Evolutionary conservation across 1,140 invertebrate species (phyloP), one percentile per base, ranked within the genome.

Genomic region (Maniola jurtina): DNA sequence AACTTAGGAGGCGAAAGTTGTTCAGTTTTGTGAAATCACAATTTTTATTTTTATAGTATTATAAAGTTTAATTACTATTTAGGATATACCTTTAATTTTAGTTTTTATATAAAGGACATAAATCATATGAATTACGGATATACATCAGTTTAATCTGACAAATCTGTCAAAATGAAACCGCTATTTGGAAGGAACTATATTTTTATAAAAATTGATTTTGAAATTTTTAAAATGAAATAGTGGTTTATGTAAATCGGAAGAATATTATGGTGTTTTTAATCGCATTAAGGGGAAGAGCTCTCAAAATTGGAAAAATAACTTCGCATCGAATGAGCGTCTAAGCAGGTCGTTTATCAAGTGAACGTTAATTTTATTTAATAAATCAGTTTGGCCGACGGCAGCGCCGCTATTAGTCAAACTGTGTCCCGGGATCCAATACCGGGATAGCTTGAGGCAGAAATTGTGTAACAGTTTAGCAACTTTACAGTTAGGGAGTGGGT

Each of bases 351-450:
- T 83, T 79, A 81, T 86, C 80, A 82, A 63, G 64, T 50, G 58
- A 70, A 78, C 77, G 75, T 83, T 81, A 80, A 88, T 86, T 77
- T 88, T 83, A 85, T 88, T 86, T 80, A 88, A 88, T 88, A 88
- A 88, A 85, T 88, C 81, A 83, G 82, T 76, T 77, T 68, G 70
- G 71, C 71, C 62, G 75, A 70, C 71, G 78, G 69, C 77, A 75
- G 79, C 66, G 63, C 54, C 61, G 75, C 77, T 77, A 88, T 88
- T 84, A 86, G 76, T 84, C 78, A 83, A 80, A 73, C 71, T 47
- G 59, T 35, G 74, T 61, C 64, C 64, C 70, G 73, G 77, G 80
- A 77, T 75, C 74, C 76, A 76, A 79, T 80, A 80, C 77, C 64
- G 74, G 77, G 77, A 77, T 80, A 57, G 76, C 73, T 77, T 60